Base-by-base conservation (phyloP, 2,888 invertebrate species). In the Aromia moschata region DNA sequence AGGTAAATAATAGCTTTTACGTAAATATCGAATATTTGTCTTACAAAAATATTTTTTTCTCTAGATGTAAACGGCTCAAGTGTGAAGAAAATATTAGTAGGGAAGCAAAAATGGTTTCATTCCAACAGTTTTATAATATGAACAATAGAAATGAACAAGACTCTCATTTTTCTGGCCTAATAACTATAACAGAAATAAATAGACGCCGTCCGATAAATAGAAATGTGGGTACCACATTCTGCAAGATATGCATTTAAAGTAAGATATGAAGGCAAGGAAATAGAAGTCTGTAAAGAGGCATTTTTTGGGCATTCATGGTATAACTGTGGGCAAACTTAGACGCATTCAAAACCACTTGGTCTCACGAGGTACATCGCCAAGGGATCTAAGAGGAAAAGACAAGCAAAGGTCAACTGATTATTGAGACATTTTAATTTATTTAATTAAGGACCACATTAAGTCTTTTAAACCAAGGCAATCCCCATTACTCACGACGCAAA, bases 381-480 rank as follows among this genome's bases (percentile, higher is more conserved):
- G 44, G 33, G 54, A 54, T 33, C 33, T 54, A 44, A 54, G 44
- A 54, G 54, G 44, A 11, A 54, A 44, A 54, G 31, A 54, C 41
- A 54, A 54, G 44, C 54, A 54, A 54, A 54, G 54, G 10, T 43
- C 44, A 33, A 17, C n/a, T 33, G 54, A 54, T 54, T 54, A 54
- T 54, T 36, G 33, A 30, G 54, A 54, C 11, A 54, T 17, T 18
- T 5, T 54, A 52, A 43, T 43, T 38, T 16, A 41, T 41, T 41
- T 37, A 57, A 57, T 57, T 37, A 57, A 57, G 40, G 37, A 49
- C 41, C 57, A 52, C 52, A 51, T 52, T 52, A 44, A 43, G 33
- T 40, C 44, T 14, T 57, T 57, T 20, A 41, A 52, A 15, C 52
- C 52, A 20, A 49, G 20, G 45, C 40, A 49, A 36, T 57, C 51